A percentile compares a stretch with the other conserved stretches of the same genome.
phyloP scores from a whole-genome alignment of 2,888 invertebrate species.

The Patella pellucida region DNA sequence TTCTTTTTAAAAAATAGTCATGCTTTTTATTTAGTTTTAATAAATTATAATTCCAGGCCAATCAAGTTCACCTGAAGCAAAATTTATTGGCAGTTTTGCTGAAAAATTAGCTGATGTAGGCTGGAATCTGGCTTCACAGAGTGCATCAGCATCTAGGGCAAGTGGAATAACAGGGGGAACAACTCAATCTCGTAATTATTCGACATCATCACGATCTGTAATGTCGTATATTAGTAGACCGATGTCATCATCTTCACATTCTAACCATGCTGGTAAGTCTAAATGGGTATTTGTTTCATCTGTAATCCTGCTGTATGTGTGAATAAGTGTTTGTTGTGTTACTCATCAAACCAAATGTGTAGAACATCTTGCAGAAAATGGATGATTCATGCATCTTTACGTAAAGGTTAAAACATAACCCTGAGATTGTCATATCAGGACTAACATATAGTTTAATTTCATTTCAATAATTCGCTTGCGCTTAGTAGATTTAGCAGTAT shows the following conservation, averaged over 20 bases:
- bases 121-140: conserved; percentile 56
- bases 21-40: too few species aligned
- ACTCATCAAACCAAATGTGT: too few species aligned
- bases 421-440: too few species aligned
- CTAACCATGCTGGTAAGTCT: conserved; percentile 21
- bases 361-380: too few species aligned
- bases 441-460: too few species aligned
- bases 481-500: too few species aligned
- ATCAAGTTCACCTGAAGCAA: conserved; percentile 59
- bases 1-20: too few species aligned
- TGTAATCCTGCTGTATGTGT: conserved; percentile 16
- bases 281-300: too few species aligned
- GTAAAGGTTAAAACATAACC: too few species aligned
- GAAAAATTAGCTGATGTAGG: conserved; percentile 56
- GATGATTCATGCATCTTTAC: too few species aligned
- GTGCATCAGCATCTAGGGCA: conserved; percentile 19
- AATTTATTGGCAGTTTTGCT: conserved; percentile 50
- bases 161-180: neutral
- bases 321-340: too few species aligned
- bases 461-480: too few species aligned
- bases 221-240: conserved; percentile 23
- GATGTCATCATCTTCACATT: conserved; percentile 20
- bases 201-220: conserved; percentile 21
- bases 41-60: conserved; percentile 52
- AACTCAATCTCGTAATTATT: conserved; percentile 23